Evolutionary conservation across 2,888 invertebrate genomes (phyloP).

Genomic region (Amphipoea lucens): DNA sequence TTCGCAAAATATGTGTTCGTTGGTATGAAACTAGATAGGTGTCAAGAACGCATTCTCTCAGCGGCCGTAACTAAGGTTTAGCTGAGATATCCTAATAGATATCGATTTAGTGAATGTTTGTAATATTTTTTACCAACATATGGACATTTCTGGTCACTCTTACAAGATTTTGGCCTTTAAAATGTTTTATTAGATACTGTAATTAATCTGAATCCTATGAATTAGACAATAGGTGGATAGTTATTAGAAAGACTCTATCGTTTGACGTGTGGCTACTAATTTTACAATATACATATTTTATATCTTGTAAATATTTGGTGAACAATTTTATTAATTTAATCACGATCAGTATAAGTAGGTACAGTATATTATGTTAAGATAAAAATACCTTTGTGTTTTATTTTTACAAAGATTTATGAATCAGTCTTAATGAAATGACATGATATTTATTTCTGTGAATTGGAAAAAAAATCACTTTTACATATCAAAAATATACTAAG

Average conservation of each 20-base stretch:
- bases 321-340: conserved; percentile 10
- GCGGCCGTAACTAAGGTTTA: neutral
- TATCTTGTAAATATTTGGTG: conserved; percentile 12
- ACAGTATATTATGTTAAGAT: conserved; percentile 32
- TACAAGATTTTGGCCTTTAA: too few species aligned
- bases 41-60: neutral
- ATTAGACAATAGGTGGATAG: neutral
- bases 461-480: too few species aligned
- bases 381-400: conserved; percentile 15
- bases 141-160: neutral
- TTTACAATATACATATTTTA: neutral
- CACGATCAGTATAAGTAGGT: conserved; percentile 3
- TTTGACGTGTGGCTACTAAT: neutral
- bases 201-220: neutral
- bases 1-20: neutral
- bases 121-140: neutral
- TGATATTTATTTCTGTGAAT: neutral
- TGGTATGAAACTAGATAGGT: neutral
- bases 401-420: neutral
- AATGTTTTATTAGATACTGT: neutral
- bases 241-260: neutral
- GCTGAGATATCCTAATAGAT: neutral
- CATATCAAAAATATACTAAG: too few species aligned
- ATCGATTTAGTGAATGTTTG: neutral
- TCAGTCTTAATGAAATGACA: neutral